Evolutionary conservation across 2,113 vertebrate species (phyloP), one percentile per base, ranked within the genome.

Genomic region (Cisticola juncidis): DNA sequence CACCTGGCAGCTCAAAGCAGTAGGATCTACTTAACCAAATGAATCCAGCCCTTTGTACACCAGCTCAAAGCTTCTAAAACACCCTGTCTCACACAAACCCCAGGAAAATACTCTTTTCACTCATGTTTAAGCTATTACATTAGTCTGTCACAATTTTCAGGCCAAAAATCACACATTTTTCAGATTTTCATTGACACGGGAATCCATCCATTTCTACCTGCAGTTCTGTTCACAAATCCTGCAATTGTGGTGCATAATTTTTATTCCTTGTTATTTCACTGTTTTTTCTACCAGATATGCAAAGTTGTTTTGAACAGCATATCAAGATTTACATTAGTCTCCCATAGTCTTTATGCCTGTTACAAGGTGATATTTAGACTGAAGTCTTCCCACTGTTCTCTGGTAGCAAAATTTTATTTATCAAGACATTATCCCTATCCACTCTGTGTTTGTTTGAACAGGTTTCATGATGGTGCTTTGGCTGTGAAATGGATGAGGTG

Each of bases 281-380:
- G 60, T 87, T 51, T 90, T 92, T 88, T 68, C 84, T 83, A 84
- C 11, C n/a, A 79, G 62, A 70, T 65, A 92, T 6, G 18, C 88
- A n/a, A 88, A 88, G 61, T 71, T 73, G 91, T 90, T 95, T 91
- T 91, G 14, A 60, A 94, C 66, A 96, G 91, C 85, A 96, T 86
- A 68, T 95, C 58, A 50, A 94, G 78, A 96, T 96, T 92, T 96
- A 94, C 50, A 66, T 92, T 92, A 94, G 83, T 77, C 61, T 92
- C 86, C 70, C 68, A 90, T 72, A 76, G 35, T 14, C 70, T 50
- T 10, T 35, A 16, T 35, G 35, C 44, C 51, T 57, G 24, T 58
- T 85, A 5, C 44, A 45, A 45, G 33, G 17, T 28, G 45, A 68
- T 44, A 51, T 36, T 68, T 60, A 60, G 12, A 44, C 18, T 8